Base-by-base conservation (phyloP, 2,888 invertebrate genomes). In the Drosophila setosimentum region DNA sequence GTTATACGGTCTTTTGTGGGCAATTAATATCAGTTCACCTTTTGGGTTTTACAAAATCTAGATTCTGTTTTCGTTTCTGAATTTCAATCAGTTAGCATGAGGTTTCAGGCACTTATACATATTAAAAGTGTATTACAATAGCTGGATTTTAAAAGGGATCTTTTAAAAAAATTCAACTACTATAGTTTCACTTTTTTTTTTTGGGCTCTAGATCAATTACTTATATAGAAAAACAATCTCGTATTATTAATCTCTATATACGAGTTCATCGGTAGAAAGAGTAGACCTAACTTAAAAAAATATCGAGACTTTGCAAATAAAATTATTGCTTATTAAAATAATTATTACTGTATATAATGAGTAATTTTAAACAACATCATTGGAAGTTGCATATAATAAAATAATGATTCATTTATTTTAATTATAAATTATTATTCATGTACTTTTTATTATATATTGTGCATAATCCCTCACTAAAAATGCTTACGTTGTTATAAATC, bases 101-200 rank as follows among this genome's bases (percentile, higher is more conserved):
- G 42, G 1, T 0, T 11, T 42, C 0, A 21, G 42, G n/a, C 42
- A n/a, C 6, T 21, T 11, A 21, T 21, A 3, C 11, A 21, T n/a
- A 42, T 21, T 6, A 11, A 11, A 11, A 8, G 11, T 21, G 0
- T 11, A 40, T 40, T 40, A 5, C 2, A 40, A 35, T 35, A 18
- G 16, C 18, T 18, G 18, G 18, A 42, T 21, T 21, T 42, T 6
- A 40, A 42, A 0, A 6, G 6, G 0, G 11, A 42, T 42, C 2
- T 42, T 21, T n/a, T n/a, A 0, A n/a, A 42, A 11, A 21, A 21
- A 11, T 13, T 0, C 0, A 6, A 3, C 11, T 3, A 42, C 11
- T 21, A 13, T 42, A 42, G n/a, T 11, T n/a, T 42, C 6, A n/a
- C 6, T 11, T 2, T 6, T n/a, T n/a, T n/a, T 42, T 6, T n/a